Evolutionary conservation across 2,113 vertebrate species (phyloP).

Genomic region (Otocyon megalotis): DNA sequence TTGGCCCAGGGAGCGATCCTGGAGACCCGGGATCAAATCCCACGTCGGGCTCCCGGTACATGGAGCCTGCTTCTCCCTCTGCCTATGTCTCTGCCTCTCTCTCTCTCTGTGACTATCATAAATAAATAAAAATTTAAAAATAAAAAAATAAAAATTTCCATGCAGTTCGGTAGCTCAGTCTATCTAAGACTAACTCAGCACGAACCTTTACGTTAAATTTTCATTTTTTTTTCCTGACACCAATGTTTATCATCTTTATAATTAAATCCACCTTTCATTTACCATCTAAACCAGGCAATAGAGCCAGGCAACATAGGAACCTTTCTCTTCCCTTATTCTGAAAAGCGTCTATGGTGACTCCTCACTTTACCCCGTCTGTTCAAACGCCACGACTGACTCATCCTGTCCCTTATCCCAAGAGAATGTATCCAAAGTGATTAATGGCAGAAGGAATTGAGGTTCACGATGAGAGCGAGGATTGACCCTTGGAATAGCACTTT

Average conservation of each 20-base stretch:
- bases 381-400: neutral
- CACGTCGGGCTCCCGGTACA: no score
- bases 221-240: neutral
- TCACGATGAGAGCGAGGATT: neutral
- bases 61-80: no score
- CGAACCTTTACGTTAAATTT: neutral
- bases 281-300: neutral
- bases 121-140: no score
- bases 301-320: neutral
- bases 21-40: no score
- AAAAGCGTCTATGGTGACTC: neutral
- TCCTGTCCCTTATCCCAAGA: neutral
- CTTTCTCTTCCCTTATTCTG: neutral
- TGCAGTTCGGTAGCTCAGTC: neutral
- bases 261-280: conserved; percentile 33
- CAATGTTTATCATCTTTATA: neutral
- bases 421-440: neutral
- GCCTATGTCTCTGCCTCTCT: no score
- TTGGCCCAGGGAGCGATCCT: no score
- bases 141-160: conserved; percentile 23
- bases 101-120: no score
- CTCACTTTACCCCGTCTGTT: neutral
- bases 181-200: neutral
- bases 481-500: neutral
- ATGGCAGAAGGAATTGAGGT: neutral